phyloP scores from a whole-genome alignment of 2,113 vertebrate species.

The Mirza zaza region DNA sequence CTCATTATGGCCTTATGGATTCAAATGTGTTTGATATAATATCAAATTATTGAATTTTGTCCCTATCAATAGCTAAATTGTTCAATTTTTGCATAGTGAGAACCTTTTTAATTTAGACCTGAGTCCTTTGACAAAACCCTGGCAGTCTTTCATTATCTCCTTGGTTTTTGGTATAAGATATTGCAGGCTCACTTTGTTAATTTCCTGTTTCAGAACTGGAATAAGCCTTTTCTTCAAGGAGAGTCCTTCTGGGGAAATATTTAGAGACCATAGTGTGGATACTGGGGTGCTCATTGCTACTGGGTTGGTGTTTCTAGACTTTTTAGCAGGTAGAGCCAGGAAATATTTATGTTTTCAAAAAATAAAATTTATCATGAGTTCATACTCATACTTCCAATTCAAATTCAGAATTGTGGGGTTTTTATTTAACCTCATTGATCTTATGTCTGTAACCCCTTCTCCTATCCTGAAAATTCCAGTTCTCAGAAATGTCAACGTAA shows the following conservation, averaged over 20 bases:
- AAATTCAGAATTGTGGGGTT: background rate
- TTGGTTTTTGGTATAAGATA: constrained; percentile 1
- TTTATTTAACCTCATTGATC: background rate
- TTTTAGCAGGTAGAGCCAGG: background rate
- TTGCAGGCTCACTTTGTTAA: background rate
- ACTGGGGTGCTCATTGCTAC: background rate
- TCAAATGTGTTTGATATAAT: background rate
- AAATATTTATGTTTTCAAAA: constrained; percentile 42
- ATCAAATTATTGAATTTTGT: background rate
- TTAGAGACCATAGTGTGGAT: constrained; percentile 36
- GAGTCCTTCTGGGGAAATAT: background rate
- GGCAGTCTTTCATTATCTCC: background rate
- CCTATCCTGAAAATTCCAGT: background rate
- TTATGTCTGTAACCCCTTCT: background rate
- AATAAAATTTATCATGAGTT: constrained; percentile 32
- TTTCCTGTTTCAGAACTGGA: background rate
- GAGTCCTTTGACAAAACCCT: constrained; percentile 17
- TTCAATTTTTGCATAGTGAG: background rate
- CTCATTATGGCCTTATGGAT: background rate
- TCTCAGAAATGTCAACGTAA: constrained; percentile 31
- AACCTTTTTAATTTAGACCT: background rate
- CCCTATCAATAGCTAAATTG: background rate
- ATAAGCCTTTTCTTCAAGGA: background rate
- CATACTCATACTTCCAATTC: background rate
- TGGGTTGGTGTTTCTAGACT: background rate